A percentile compares a stretch with the other conserved stretches of the same genome.
These are phyloP conservation scores for Graptemys geographica DNA, from an alignment of 2,797 vertebrate genomes.

Conservation along the genomic window DNA sequence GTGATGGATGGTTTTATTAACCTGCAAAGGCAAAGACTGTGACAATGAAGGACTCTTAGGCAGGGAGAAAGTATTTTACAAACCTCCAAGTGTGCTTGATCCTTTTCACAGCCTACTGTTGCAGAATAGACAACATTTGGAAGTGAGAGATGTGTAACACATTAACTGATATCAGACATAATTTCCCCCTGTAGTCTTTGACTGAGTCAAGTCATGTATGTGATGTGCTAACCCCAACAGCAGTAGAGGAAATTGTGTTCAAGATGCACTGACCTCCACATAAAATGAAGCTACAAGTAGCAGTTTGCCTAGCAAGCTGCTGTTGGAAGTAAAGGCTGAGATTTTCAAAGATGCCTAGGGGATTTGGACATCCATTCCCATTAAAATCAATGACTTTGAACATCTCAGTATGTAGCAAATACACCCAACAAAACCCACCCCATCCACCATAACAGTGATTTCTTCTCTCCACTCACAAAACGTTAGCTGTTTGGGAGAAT, in stretches of 20 bases:
- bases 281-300: neutral
- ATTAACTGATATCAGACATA: neutral
- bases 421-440: neutral
- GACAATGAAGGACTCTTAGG: constrained; percentile 70
- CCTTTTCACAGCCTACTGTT: neutral
- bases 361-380: neutral
- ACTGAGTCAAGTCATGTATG: neutral
- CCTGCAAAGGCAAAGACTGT: constrained; percentile 66
- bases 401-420: neutral
- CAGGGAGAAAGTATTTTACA: constrained; percentile 53
- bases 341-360: neutral
- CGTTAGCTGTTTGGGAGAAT: neutral
- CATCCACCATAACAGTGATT: neutral
- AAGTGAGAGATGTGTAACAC: neutral
- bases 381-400: neutral
- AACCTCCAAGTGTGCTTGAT: neutral
- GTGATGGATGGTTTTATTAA: constrained; percentile 84
- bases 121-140: neutral
- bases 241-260: neutral
- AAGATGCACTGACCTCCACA: neutral
- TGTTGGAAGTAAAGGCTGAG: neutral
- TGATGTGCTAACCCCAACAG: neutral
- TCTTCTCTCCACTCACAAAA: neutral
- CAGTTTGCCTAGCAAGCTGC: neutral
- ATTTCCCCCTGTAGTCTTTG: neutral